Conservation (phyloP, 2,113 vertebrate species). For the Pterocles burchelli region DNA sequence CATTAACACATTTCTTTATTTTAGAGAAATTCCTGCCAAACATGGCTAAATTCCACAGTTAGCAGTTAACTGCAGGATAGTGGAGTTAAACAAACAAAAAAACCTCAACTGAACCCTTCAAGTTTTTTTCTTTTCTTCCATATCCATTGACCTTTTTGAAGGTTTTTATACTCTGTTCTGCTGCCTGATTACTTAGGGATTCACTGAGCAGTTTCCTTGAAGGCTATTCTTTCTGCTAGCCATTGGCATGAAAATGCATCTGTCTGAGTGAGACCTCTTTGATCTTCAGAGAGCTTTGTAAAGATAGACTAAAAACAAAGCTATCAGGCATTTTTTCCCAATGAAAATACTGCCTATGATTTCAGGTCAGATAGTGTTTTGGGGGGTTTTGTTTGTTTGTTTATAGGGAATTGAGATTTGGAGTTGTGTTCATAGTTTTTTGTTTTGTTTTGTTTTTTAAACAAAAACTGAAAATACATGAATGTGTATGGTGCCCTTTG, state of each 20-base stretch:
- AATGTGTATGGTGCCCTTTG: background rate
- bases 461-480: background rate
- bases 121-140: background rate
- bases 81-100: constrained; percentile 4
- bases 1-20: constrained; percentile 3
- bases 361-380: constrained; percentile 21
- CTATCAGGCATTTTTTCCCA: constrained; percentile 48
- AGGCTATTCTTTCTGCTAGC: constrained; percentile 63
- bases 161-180: constrained; percentile 47
- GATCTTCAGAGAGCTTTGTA: constrained; percentile 72
- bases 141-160: constrained; percentile 54
- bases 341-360: constrained; percentile 43
- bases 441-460: background rate
- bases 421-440: background rate
- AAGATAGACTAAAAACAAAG: constrained; percentile 67
- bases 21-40: background rate
- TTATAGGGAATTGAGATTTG: constrained; percentile 3
- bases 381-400: background rate
- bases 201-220: constrained; percentile 64
- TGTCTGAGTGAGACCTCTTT: constrained; percentile 65
- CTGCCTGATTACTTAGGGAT: constrained; percentile 66
- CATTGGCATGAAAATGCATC: constrained; percentile 68
- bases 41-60: background rate
- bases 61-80: background rate
- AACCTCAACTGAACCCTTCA: background rate